Percentiles rank a stretch among this genome's conserved stretches.
Evolutionary conservation across 2,113 vertebrate species (phyloP).

Genomic region (Columbina picui): DNA sequence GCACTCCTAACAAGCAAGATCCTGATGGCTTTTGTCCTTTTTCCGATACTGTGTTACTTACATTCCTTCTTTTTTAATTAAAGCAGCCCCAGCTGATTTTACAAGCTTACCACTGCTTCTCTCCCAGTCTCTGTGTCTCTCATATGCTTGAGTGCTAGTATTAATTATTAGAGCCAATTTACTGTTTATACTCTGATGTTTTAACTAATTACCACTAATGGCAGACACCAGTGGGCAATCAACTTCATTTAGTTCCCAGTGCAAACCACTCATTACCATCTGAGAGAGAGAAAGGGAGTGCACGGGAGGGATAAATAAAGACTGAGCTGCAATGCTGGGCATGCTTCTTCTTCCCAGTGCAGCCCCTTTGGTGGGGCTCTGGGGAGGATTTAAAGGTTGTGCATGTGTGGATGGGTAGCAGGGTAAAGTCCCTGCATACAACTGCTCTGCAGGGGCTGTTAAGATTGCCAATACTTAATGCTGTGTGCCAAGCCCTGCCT

Average conservation of each 20-base stretch:
- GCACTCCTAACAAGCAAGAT: not conserved
- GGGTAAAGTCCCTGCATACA: too few species aligned
- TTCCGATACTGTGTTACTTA: constrained; percentile 63
- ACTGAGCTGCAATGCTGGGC: not conserved
- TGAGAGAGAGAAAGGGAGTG: constrained; percentile 23
- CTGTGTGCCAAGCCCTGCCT: not conserved
- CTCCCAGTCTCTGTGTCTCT: constrained; percentile 58
- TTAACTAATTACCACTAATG: constrained; percentile 99
- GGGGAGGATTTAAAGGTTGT: not conserved
- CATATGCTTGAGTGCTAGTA: constrained; percentile 89
- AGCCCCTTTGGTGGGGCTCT: not conserved
- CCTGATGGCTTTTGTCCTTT: constrained; percentile 70
- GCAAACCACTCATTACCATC: constrained; percentile 79
- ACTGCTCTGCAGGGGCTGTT: not conserved
- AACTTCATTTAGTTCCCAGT: constrained; percentile 96
- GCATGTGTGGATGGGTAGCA: not conserved
- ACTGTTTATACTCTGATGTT: constrained; percentile 99
- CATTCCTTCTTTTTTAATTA: constrained; percentile 76
- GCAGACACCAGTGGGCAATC: constrained; percentile 92
- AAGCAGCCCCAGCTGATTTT: constrained; percentile 73
- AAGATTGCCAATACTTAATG: not conserved
- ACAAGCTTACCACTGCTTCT: constrained; percentile 67
- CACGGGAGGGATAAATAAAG: constrained; percentile 21
- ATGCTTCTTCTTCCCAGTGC: not conserved
- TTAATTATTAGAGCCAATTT: constrained; percentile 99